Conservation (phyloP, 2,888 invertebrate genomes). For the Lycophotia porphyrea region DNA sequence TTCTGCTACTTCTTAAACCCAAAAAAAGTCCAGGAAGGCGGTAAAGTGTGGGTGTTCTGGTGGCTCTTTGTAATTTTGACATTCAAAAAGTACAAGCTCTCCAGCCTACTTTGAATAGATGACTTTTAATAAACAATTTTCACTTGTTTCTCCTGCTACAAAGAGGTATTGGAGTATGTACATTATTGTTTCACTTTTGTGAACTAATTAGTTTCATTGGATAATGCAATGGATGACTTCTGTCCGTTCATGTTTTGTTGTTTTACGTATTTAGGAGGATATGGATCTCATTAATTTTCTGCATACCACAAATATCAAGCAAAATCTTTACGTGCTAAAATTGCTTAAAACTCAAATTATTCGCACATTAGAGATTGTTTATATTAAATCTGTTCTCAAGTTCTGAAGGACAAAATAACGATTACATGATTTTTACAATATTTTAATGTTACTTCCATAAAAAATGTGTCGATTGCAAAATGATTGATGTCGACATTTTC, state of each 20-base stretch:
- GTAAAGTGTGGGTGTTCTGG: background rate
- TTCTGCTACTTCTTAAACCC: background rate
- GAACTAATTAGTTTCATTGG: background rate
- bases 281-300: background rate
- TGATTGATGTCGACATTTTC: slow-evolving; percentile 59
- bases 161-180: background rate
- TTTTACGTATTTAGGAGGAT: background rate
- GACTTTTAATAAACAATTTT: background rate
- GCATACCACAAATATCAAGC: background rate
- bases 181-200: background rate
- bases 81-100: background rate
- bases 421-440: slow-evolving; percentile 54
- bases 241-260: background rate
- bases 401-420: slow-evolving; percentile 46
- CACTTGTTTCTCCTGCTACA: background rate
- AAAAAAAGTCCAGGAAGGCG: background rate
- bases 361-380: slow-evolving; percentile 33
- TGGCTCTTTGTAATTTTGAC: background rate
- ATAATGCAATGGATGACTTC: background rate
- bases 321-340: background rate
- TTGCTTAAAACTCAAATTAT: slow-evolving; percentile 18
- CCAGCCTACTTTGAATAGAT: background rate
- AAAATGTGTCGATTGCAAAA: slow-evolving; percentile 62
- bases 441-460: slow-evolving; percentile 51
- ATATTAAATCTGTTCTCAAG: slow-evolving; percentile 25